Evolutionary conservation across 2,797 vertebrate genomes (phyloP).

Genomic region (Melanotaenia parkinsoni): DNA sequence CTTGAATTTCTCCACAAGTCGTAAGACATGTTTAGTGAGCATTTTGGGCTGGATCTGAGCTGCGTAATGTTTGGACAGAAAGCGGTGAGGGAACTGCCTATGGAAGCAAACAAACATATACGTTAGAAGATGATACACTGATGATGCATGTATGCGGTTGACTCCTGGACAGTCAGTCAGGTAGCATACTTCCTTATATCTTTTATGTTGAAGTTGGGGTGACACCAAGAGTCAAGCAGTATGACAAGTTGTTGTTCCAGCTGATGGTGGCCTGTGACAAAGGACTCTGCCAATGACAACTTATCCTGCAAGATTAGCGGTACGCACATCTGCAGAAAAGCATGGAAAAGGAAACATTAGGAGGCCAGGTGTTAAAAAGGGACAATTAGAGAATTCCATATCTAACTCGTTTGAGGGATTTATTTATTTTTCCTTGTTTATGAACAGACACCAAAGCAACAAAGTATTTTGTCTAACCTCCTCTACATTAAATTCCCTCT

Average conservation of each 20-base stretch:
- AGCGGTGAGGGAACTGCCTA: conserved; percentile 72
- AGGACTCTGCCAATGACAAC: conserved; percentile 75
- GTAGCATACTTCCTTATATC: conserved; percentile 54
- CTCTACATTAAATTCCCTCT: conserved; percentile 79
- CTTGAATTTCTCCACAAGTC: conserved; percentile 80
- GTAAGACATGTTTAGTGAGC: conserved; percentile 78
- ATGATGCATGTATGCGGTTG: background rate
- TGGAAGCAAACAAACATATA: conserved; percentile 19
- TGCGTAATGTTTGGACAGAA: conserved; percentile 68
- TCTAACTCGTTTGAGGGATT: background rate
- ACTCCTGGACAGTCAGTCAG: conserved; percentile 1
- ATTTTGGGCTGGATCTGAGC: conserved; percentile 79
- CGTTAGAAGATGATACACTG: background rate
- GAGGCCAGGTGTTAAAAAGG: background rate
- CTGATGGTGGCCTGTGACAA: conserved; percentile 67
- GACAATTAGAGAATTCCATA: background rate
- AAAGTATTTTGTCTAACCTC: conserved; percentile 69
- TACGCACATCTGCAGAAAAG: conserved; percentile 75
- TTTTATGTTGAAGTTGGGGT: conserved; percentile 64
- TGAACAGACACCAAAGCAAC: conserved; percentile 6
- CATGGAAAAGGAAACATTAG: background rate
- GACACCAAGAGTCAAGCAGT: conserved; percentile 84
- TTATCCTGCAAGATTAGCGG: conserved; percentile 83
- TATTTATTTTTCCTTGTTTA: background rate
- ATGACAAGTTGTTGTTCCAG: conserved; percentile 75